phyloP scores from a whole-genome alignment of 2,797 vertebrate species.

The Syncerus caffer region DNA sequence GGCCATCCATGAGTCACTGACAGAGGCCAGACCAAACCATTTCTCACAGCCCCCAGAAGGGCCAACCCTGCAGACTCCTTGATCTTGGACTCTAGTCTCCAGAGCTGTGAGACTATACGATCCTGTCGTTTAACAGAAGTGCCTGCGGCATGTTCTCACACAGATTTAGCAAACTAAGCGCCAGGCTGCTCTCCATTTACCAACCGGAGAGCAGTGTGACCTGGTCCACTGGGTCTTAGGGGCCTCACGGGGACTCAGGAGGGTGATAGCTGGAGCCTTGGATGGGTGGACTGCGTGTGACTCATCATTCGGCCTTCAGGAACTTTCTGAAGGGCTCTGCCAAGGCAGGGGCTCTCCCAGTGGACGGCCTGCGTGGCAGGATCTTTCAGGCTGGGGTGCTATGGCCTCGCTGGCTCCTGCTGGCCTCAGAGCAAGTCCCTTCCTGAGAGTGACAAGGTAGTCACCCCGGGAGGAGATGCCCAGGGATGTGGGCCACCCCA shows the following conservation, averaged over 20 bases:
- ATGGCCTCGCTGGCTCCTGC: neutral
- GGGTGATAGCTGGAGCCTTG: fast-evolving
- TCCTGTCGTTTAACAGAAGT: neutral
- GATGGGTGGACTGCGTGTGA: neutral
- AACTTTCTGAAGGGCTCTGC: neutral
- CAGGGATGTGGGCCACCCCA: fast-evolving
- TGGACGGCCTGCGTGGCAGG: fast-evolving
- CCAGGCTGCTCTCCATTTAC: neutral
- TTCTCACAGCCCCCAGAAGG: neutral
- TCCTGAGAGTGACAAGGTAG: neutral
- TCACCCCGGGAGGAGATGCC: neutral
- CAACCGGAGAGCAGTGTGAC: fast-evolving
- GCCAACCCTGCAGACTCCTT: fast-evolving
- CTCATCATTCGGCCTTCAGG: neutral
- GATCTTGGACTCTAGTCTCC: neutral
- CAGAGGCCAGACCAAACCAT: neutral
- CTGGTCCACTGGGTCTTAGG: fast-evolving
- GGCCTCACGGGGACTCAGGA: fast-evolving
- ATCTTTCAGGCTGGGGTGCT: neutral
- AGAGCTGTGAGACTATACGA: neutral
- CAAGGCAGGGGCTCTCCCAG: neutral
- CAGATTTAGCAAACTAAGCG: fast-evolving
- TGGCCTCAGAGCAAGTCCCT: neutral
- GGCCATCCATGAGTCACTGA: neutral
- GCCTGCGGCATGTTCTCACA: fast-evolving